Conservation (phyloP, 2,888 invertebrate species). For the Aleiodes leptofemur region DNA sequence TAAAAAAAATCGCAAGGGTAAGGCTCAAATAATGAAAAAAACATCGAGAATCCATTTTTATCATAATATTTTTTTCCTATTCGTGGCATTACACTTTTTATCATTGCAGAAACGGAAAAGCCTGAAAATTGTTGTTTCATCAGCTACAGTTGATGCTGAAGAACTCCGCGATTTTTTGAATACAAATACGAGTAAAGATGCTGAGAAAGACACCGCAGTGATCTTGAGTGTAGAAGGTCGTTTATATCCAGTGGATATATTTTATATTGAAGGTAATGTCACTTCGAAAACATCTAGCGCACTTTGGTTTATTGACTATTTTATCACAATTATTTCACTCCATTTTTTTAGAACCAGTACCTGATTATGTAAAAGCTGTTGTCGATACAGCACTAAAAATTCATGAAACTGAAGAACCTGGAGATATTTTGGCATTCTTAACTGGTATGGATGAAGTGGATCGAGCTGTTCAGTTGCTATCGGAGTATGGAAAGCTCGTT, state of each 20-base stretch:
- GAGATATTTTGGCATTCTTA: constrained; percentile 94
- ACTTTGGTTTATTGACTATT: constrained; percentile 3
- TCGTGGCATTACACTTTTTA: too few relatives aligned
- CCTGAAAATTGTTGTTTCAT: constrained; percentile 91
- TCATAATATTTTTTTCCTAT: too few relatives aligned
- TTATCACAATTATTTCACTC: background rate
- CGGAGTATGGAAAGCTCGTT: constrained; percentile 79
- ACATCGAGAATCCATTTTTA: too few relatives aligned
- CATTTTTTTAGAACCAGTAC: constrained; percentile 83
- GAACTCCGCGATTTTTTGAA: constrained; percentile 89
- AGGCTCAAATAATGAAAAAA: constrained; percentile 56
- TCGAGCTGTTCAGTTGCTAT: constrained; percentile 81
- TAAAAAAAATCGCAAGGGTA: constrained; percentile 93
- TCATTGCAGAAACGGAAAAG: constrained; percentile 84
- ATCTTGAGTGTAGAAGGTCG: constrained; percentile 93
- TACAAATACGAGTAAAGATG: constrained; percentile 74
- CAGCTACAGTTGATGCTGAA: constrained; percentile 97
- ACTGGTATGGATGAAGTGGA: constrained; percentile 97
- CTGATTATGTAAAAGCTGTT: constrained; percentile 91
- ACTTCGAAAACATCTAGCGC: background rate
- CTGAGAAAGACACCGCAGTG: constrained; percentile 82
- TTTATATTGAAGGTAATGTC: constrained; percentile 83
- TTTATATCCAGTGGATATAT: constrained; percentile 90
- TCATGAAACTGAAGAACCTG: constrained; percentile 87
- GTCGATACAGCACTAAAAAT: constrained; percentile 94